These are phyloP conservation scores for Halichoeres trimaculatus DNA, from an alignment of 2,113 vertebrate species.

Conservation along the genomic window DNA sequence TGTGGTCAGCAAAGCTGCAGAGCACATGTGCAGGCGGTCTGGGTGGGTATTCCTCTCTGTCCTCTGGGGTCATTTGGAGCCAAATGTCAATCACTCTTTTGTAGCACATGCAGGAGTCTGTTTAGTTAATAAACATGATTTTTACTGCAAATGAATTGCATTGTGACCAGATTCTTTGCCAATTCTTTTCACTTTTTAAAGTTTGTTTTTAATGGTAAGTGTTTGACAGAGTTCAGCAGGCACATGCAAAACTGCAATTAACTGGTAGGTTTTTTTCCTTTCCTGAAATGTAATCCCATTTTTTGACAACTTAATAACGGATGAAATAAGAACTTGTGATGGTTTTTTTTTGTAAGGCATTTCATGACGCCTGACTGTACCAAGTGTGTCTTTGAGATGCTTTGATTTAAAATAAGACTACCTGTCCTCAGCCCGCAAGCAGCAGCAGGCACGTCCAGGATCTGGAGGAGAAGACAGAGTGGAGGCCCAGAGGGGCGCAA, in stretches of 20 bases:
- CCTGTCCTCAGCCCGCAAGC: slow-evolving; percentile 71
- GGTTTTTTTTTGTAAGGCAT: no score
- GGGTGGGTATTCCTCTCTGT: neutral
- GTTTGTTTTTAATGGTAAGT: no score
- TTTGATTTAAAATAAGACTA: neutral
- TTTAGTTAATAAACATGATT: neutral
- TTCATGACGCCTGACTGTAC: no score
- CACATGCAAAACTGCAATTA: neutral
- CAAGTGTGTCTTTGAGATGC: no score
- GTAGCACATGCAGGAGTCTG: neutral
- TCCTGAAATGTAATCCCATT: no score
- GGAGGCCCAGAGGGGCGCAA: slow-evolving; percentile 75
- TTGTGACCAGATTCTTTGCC: neutral
- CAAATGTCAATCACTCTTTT: neutral
- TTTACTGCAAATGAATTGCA: no score
- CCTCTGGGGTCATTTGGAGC: neutral
- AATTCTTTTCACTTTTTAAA: no score
- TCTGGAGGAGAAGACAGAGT: slow-evolving; percentile 56
- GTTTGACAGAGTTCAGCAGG: no score
- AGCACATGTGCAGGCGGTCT: slow-evolving; percentile 28
- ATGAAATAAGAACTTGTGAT: no score
- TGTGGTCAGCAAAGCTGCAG: slow-evolving; percentile 31
- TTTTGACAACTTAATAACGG: no score
- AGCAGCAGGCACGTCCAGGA: slow-evolving; percentile 60
- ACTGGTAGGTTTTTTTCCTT: neutral